Evolutionary conservation across 1,140 invertebrate species (phyloP), one percentile per base, ranked within the genome.

Genomic region (Calycopis cecrops): DNA sequence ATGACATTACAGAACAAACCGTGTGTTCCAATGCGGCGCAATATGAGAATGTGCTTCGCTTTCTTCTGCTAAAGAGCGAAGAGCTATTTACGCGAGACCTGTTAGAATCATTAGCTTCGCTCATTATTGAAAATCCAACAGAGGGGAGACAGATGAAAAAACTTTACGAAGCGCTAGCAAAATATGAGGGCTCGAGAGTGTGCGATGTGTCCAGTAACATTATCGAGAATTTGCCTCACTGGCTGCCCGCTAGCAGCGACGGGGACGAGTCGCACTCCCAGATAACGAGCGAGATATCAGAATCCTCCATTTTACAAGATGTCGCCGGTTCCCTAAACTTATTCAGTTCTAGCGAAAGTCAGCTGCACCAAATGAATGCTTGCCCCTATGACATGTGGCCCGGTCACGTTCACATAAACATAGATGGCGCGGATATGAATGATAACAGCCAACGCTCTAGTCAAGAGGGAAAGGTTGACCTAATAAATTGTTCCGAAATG

Each of bases 401-500:
- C 7, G 79, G 74, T 9, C 79, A 81, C 38, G 71, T 83, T 1
- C 78, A 84, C 44, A 73, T 84, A 71, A 78, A 83, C 34, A 73
- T 77, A 4, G 79, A 79, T n/a, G 60, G 61, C 9, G 50, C 48
- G 7, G 74, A 82, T 12, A 47, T 73, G 52, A 74, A 73, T 48
- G 77, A 79, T 14, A 69, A 65, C 44, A 75, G 71, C 47, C 69
- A 73, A n/a, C 71, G 71, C n/a, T 78, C 72, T 57, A 73, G 69
- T 57, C 76, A 80, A 47, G 85, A 87, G 34, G 77, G 74, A 9
- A 88, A 88, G 56, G 76, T 87, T 10, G 87, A 88, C 68, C 67
- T 88, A 21, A 81, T 88, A 16, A 81, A 85, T 62, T 87, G 80
- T 64, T 84, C 85, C 11, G 87, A 88, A 55, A 86, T 85, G 73